Evolutionary conservation across 2,888 invertebrate species (phyloP), one percentile per base, ranked within the genome.

Genomic region (Chymomyza fuscimana): DNA sequence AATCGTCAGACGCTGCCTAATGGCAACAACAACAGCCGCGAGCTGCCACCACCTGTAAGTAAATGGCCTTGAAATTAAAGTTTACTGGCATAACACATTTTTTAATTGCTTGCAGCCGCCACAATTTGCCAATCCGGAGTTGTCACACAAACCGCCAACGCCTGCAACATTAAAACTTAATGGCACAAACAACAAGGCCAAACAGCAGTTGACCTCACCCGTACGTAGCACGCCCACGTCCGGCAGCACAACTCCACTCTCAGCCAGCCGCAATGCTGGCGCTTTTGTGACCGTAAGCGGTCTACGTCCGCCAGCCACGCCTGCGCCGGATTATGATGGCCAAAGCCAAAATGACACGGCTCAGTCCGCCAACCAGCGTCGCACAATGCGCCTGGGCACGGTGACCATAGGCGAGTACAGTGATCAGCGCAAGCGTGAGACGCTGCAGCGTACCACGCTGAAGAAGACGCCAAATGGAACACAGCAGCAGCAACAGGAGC

Each of bases 391-490:
- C 90, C 75, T 94, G 74, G 94, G 95, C n/a, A 94, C 95, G 0
- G 94, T 95, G 6, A 95, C 95, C 3, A 95, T 95, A 69, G 95
- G 94, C 0, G 95, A 95, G 90, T 95, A 95, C 87, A 25, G 93
- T 16, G 91, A 92, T 51, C 91, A 93, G 29, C 92, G 70, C 40
- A 86, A 76, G 52, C 73, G 83, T 2, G 88, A 86, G 32, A 86
- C 84, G n/a, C 66, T 86, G 50, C 77, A 87, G 36, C 59, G 60
- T 5, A 5, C 36, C 32, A 60, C 60, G 36, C 60, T 60, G 15
- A 60, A 36, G 22, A 88, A 76, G 61, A 54, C 63, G 66, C 79
- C 79, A 10, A 75, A 63, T 52, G 66, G 46, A 29, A 46, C 12
- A 46, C 40, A 46, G 6, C 40, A 66, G 25, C 32, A 32, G 9